Conservation (phyloP, 2,113 vertebrate genomes). For the Leptodactylus fuscus region DNA sequence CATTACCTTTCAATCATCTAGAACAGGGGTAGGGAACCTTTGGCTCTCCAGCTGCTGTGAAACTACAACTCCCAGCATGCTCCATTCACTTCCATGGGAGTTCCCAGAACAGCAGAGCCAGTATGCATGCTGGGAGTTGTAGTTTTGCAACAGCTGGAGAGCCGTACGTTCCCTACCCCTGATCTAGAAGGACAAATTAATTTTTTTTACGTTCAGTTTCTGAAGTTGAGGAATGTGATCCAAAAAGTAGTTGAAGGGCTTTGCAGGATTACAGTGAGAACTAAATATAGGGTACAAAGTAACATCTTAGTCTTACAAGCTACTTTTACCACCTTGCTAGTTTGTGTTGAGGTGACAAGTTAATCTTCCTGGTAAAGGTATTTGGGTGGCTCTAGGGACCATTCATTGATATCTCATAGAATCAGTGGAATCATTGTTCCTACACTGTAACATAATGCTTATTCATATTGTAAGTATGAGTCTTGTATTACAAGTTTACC, state of each 20-base stretch:
- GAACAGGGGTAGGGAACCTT: too few species aligned
- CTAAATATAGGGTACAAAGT: neutral
- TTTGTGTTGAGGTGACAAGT: constrained; percentile 40
- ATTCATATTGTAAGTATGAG: neutral
- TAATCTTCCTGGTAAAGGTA: constrained; percentile 25
- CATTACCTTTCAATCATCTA: too few species aligned
- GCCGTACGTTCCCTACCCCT: too few species aligned
- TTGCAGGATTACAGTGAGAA: neutral
- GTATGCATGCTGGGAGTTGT: too few species aligned
- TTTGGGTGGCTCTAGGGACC: neutral
- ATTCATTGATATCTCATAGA: neutral
- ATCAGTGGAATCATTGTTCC: neutral
- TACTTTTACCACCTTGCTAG: neutral
- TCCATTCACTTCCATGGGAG: too few species aligned
- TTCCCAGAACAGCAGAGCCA: too few species aligned
- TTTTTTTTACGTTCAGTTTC: constrained; percentile 1
- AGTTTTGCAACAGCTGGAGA: too few species aligned
- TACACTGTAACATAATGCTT: neutral
- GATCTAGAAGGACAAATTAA: neutral
- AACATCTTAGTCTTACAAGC: neutral
- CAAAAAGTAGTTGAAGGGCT: constrained; percentile 8
- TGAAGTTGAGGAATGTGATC: neutral
- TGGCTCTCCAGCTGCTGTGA: too few species aligned
- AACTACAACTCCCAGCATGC: too few species aligned
- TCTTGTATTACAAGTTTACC: neutral